Evolutionary conservation across 1,140 invertebrate genomes (phyloP).

Genomic region (Drosophila kohkoa): DNA sequence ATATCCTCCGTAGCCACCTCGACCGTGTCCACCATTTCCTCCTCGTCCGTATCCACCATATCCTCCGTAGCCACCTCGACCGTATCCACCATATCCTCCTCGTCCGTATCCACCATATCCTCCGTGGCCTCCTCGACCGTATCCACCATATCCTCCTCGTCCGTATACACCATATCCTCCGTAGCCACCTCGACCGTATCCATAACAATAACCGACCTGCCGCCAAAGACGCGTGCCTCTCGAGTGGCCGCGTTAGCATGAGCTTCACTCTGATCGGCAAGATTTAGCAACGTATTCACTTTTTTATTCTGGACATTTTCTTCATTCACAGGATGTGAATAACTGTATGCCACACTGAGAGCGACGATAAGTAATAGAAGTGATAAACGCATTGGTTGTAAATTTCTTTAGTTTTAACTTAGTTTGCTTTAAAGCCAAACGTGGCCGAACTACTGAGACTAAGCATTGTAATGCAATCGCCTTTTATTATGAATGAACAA

Average conservation of each 20-base stretch:
- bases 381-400: slow-evolving; percentile 43
- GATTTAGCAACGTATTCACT: not conserved
- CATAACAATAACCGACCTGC: too few relatives aligned
- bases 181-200: slow-evolving; percentile 3
- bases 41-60: slow-evolving; percentile 19
- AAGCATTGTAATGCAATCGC: not conserved
- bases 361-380: slow-evolving; percentile 24
- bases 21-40: too few relatives aligned
- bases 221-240: slow-evolving; percentile 9
- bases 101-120: too few relatives aligned
- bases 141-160: slow-evolving; percentile 2
- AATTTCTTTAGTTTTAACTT: not conserved
- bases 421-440: not conserved
- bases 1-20: too few relatives aligned
- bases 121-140: slow-evolving; percentile 6
- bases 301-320: not conserved
- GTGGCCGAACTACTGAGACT: slow-evolving; percentile 1
- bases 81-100: slow-evolving; percentile 4
- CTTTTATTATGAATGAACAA: slow-evolving; percentile 55
- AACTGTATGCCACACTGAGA: slow-evolving; percentile 25
- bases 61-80: not conserved
- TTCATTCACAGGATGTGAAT: slow-evolving; percentile 14
- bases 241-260: slow-evolving; percentile 27
- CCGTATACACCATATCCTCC: slow-evolving; percentile 1
- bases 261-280: slow-evolving; percentile 13